phyloP scores from a whole-genome alignment of 2,888 invertebrate genomes.

The Boloria euphrosyne region DNA sequence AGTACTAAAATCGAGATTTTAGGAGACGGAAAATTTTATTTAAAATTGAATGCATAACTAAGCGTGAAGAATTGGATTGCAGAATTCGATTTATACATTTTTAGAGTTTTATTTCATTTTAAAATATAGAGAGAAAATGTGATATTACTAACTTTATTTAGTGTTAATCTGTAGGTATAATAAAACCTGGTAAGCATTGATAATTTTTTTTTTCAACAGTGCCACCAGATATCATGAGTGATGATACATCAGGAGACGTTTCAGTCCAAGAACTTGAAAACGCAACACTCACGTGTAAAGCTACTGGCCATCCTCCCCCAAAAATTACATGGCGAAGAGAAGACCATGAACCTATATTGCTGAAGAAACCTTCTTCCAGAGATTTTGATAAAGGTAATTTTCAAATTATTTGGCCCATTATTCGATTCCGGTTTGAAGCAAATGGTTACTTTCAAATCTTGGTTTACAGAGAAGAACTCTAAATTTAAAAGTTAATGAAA shows the following conservation, averaged over 20 bases:
- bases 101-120: too few species aligned
- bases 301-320: constrained; percentile 91
- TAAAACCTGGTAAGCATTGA: too few species aligned
- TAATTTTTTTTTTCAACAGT: constrained; percentile 83
- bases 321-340: constrained; percentile 92
- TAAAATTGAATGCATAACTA: constrained; percentile 1
- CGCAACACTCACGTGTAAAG: constrained; percentile 91
- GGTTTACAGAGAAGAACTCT: too few species aligned
- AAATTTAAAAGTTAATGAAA: too few species aligned
- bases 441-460: too few species aligned
- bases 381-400: constrained; percentile 77
- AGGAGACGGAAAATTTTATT: constrained; percentile 6
- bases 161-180: too few species aligned
- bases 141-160: too few species aligned
- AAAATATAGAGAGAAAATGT: too few species aligned
- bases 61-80: constrained; percentile 4
- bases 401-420: not conserved
- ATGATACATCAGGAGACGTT: constrained; percentile 89
- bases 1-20: constrained; percentile 8
- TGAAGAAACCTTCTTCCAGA: constrained; percentile 78
- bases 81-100: too few species aligned
- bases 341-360: constrained; percentile 84
- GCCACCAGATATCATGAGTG: constrained; percentile 90
- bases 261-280: constrained; percentile 92
- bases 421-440: too few species aligned